Evolutionary conservation across 2,888 invertebrate genomes (phyloP), one percentile per base, ranked within the genome.

Genomic region (Apocheima hispidaria): DNA sequence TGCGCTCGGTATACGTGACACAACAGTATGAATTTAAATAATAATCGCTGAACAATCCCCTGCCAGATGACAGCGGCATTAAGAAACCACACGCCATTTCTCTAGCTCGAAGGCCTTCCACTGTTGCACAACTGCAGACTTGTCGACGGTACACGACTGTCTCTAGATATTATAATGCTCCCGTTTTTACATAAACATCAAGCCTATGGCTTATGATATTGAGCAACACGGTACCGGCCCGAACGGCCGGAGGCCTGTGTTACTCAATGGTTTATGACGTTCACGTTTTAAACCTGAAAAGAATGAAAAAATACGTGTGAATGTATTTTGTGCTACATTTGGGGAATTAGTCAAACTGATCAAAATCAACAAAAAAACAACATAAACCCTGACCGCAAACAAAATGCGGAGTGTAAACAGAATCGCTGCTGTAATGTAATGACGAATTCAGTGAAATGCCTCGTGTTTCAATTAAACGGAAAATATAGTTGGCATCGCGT

Each of bases 31-130:
- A 55, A 65, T 60, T 60, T 54, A 57, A 54, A 55, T 65, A 58
- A 65, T 62, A 53, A 62, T 62, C 56, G 40, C 36, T 62, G 56
- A 62, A 62, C 61, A 62, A 62, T 62, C 52, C 61, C 35, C 71
- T 74, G 70, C 68, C 77, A 80, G 82, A 84, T 85, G 87, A 87
- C 87, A 86, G 82, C 72, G 77, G 76, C 68, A 73, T 90, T 88
- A 83, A 78, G 88, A 86, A 90, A 91, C 81, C 73, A 74, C 80
- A 77, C 82, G 80, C 87, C 89, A 86, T 86, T 86, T 90, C 90
- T 91, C 88, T 87, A 78, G 74, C 69, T 77, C 74, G 84, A 88
- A 89, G 89, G 90, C 86, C 89, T 91, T 85, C 87, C 73, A 86
- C 82, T 85, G 75, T 90, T 90, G 82, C 87, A 81, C 88, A 89